Evolutionary conservation across 2,888 invertebrate genomes (phyloP), one percentile per base, ranked within the genome.

Genomic region (Cosmopolites sordidus): DNA sequence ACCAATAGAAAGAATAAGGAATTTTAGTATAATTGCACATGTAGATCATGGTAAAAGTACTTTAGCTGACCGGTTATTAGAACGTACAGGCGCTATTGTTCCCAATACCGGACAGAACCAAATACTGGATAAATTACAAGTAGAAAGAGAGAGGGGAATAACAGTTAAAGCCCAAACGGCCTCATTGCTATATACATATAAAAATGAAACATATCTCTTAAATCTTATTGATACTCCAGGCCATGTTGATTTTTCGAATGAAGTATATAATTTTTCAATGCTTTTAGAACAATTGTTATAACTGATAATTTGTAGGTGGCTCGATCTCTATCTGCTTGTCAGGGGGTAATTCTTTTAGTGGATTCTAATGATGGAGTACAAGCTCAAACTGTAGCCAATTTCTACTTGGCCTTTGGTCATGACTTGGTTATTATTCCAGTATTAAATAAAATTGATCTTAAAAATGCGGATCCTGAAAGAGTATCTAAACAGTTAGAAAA

Each of bases 11-110:
- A 69, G 73, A 60, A 92, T 95, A 39, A 79, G 96, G 51, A 97
- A 97, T 73, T 96, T 97, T 69, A 90, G 95, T 73, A 97, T 99
- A 66, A 93, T 99, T 58, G 98, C 98, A n/a, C 98, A 99, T 75
- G 91, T 99, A 1, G 98, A 99, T 73, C 98, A 98, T 78, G 98
- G 98, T 0, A 99, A 99, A 77, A 94, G 94, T 73, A 99, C 98
- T 0, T 75, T 99, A 52, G 96, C 98, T 1, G 98, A 99, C 72
- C 79, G 98, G 50, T 73, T 99, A n/a, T 74, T 99, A 11, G 97
- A 98, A 80, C 75, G 89, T 48, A 94, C 96, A 14, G 96, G 95
- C 60, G 86, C 84, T 0, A 83, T 89, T 50, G 81, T 83, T 66
- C 76, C 76, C 1, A 83, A 84, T 18, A 76, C 77, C 2, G 85